Conservation (phyloP, 2,888 invertebrate genomes). For the Cynaeus angustus region DNA sequence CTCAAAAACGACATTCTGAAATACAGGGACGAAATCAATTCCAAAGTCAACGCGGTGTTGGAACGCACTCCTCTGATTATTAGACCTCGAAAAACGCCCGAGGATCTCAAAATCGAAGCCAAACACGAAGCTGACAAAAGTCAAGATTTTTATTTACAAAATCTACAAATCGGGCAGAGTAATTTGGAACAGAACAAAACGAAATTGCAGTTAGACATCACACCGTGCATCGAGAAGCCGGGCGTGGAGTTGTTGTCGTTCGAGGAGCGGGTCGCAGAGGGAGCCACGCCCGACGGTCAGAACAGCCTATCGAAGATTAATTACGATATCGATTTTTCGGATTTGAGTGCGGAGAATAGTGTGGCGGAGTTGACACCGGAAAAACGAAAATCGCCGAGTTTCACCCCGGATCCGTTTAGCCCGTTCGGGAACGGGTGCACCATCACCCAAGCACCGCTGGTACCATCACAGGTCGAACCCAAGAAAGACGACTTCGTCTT, state of each 20-base stretch:
- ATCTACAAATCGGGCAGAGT: conserved; percentile 63
- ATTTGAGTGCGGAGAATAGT: conserved; percentile 83
- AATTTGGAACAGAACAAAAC: conserved; percentile 59
- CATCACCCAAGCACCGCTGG: conserved; percentile 66
- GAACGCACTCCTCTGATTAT: conserved; percentile 84
- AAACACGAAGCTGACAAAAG: conserved; percentile 41
- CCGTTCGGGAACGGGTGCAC: conserved; percentile 71
- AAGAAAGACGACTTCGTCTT: conserved; percentile 61
- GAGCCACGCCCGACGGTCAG: conserved; percentile 77
- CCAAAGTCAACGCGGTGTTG: conserved; percentile 82
- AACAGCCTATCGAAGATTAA: conserved; percentile 80
- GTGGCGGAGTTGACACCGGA: conserved; percentile 72
- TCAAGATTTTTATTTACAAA: conserved; percentile 63
- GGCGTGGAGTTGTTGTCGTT: conserved; percentile 70
- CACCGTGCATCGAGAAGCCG: conserved; percentile 68
- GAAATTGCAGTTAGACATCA: conserved; percentile 66
- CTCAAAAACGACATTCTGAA: conserved; percentile 81
- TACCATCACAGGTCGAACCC: conserved; percentile 60
- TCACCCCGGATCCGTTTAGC: conserved; percentile 74
- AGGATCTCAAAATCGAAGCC: conserved; percentile 69
- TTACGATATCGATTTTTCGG: conserved; percentile 85
- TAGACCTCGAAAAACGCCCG: conserved; percentile 78
- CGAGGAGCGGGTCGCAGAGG: conserved; percentile 73
- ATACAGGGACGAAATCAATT: conserved; percentile 84
- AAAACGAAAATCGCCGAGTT: conserved; percentile 63